These are phyloP conservation scores for Tupaia chinensis DNA, from an alignment of 2,113 vertebrate genomes.

Conservation along the genomic window DNA sequence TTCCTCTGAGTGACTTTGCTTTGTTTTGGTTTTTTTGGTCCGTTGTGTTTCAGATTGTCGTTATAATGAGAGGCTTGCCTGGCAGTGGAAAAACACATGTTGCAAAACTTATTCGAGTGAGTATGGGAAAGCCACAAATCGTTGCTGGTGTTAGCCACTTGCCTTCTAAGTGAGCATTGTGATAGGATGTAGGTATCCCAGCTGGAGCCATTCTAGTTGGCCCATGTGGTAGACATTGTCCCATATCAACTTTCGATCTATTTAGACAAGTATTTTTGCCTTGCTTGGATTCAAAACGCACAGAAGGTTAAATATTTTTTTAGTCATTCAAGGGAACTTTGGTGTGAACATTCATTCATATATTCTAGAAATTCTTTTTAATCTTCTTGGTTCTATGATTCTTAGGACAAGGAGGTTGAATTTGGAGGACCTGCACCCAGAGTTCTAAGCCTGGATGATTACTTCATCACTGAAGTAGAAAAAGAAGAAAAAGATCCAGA, in stretches of 20 bases:
- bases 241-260: not conserved
- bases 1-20: not conserved
- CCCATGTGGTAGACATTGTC: not conserved
- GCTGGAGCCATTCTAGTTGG: not conserved
- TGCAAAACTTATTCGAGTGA: constrained; percentile 97
- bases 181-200: not conserved
- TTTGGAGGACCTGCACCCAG: constrained; percentile 97
- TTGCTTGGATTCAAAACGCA: constrained; percentile 51
- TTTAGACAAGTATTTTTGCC: constrained; percentile 33
- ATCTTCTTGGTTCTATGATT: constrained; percentile 50
- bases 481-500: constrained; percentile 97
- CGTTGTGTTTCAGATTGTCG: constrained; percentile 94
- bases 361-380: constrained; percentile 30
- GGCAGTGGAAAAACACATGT: constrained; percentile 99
- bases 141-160: constrained; percentile 37
- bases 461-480: constrained; percentile 98
- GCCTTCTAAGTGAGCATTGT: not conserved
- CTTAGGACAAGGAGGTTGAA: constrained; percentile 98
- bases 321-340: constrained; percentile 9
- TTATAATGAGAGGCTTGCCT: constrained; percentile 98
- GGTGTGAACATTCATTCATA: constrained; percentile 30
- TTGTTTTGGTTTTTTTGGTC: not conserved
- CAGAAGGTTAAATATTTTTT: constrained; percentile 33
- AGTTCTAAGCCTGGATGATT: constrained; percentile 98
- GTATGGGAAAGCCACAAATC: constrained; percentile 75